Evolutionary conservation across 2,113 vertebrate genomes (phyloP), one percentile per base, ranked within the genome.

Genomic region (Diglossa brunneiventris): DNA sequence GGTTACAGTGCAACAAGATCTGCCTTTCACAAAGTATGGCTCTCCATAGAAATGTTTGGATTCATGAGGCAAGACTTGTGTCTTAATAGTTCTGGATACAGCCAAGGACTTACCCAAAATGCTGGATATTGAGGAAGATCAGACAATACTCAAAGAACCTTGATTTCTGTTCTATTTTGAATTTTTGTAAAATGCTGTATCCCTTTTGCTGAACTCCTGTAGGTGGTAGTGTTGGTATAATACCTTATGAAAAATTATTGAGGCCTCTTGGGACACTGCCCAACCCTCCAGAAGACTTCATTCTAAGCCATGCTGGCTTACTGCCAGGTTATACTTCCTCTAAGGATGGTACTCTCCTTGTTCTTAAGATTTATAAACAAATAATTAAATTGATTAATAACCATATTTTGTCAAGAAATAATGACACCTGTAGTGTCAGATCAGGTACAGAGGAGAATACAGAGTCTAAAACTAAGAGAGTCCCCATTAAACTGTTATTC

Each of bases 161-260:
- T 41, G n/a, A 69, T 28, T 55, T 69, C 55, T 47, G 10, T 50
- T 85, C 17, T 26, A 23, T 68, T 92, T 63, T 76, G 30, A 26
- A 50, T 69, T 64, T 79, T 77, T 83, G 28, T 37, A 13, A 63
- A 50, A 33, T 33, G 19, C 11, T 74, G 9, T 52, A 91, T 88
- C 39, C 41, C 55, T 91, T 89, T 91, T 77, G 13, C 33, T 85
- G 74, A 83, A 86, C 41, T 94, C 93, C 85, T 96, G 90, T 92
- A 95, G 95, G 72, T 95, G 93, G 87, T 90, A 50, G 58, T 85
- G 68, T 87, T 91, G 82, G 39, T 80, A 87, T 66, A 83, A 87
- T 5, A 76, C 10, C 3, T 70, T 62, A 89, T 3, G 7, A 2
- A 3, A 66, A 88, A 70, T 30, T 73, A 67, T 18, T 67, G 33